These are phyloP conservation scores for Premnoplex brunnescens DNA, from an alignment of 2,797 vertebrate genomes.

Conservation along the genomic window DNA sequence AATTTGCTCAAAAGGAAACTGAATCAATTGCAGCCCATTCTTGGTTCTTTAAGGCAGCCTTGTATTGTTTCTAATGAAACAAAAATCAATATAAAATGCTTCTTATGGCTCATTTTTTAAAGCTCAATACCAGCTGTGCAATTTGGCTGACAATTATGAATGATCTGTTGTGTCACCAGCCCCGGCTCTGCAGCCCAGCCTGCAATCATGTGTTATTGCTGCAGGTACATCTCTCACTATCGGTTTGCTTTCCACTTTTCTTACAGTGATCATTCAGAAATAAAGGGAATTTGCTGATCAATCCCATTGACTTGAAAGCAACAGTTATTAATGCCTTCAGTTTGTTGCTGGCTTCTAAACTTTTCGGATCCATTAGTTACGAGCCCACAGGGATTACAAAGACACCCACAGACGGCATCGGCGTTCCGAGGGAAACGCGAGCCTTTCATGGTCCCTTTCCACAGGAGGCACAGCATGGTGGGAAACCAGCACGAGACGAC, in stretches of 20 bases:
- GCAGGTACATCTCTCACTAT: slow-evolving; percentile 71
- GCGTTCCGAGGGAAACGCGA: not conserved
- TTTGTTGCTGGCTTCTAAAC: slow-evolving; percentile 77
- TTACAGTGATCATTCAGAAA: slow-evolving; percentile 73
- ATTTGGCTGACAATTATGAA: slow-evolving; percentile 91
- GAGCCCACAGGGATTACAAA: slow-evolving; percentile 78
- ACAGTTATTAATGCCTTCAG: slow-evolving; percentile 78
- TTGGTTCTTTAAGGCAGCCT: slow-evolving; percentile 78
- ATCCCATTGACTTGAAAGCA: slow-evolving; percentile 80
- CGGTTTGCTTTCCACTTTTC: slow-evolving; percentile 73
- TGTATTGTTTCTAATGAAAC: slow-evolving; percentile 80
- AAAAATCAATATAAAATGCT: slow-evolving; percentile 89
- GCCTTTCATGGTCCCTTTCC: not conserved
- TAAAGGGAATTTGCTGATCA: slow-evolving; percentile 81
- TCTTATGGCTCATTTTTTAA: slow-evolving; percentile 82
- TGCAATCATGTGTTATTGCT: slow-evolving; percentile 74
- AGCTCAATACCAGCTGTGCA: slow-evolving; percentile 84
- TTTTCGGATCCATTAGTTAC: slow-evolving; percentile 80
- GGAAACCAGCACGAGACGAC: slow-evolving; percentile 36
- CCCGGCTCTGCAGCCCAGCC: slow-evolving; percentile 59
- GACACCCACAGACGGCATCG: not conserved
- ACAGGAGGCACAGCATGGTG: slow-evolving; percentile 11
- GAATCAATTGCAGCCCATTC: slow-evolving; percentile 83
- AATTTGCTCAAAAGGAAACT: slow-evolving; percentile 75
- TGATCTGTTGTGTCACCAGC: slow-evolving; percentile 81